Conservation (phyloP, 2,113 vertebrate species). For the Paramisgurnus dabryanus region DNA sequence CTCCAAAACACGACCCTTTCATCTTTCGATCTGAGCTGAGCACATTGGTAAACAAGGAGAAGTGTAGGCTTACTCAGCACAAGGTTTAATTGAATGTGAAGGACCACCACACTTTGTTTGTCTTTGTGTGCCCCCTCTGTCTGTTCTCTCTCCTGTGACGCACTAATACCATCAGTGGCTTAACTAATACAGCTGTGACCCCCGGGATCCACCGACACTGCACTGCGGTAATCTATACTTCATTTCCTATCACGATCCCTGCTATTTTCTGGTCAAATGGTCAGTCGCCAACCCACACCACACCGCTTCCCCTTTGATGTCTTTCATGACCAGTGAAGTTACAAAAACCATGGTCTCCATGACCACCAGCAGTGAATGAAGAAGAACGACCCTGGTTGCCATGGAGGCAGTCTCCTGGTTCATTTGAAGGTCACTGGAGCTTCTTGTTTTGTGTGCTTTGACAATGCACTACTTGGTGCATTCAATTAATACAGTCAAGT, state of each 20-base stretch:
- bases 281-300: constrained; percentile 63
- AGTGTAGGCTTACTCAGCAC: constrained; percentile 58
- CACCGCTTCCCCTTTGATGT: constrained; percentile 67
- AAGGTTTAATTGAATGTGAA: constrained; percentile 65
- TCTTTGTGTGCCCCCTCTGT: constrained; percentile 47
- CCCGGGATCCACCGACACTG: constrained; percentile 52
- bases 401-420: constrained; percentile 61
- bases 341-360: constrained; percentile 71
- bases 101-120: constrained; percentile 61
- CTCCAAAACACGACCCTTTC: too few relatives aligned
- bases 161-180: constrained; percentile 58
- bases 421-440: constrained; percentile 69
- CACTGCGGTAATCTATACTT: constrained; percentile 64
- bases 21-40: neutral
- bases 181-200: constrained; percentile 43
- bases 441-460: neutral
- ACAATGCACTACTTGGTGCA: constrained; percentile 19
- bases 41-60: constrained; percentile 25
- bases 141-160: constrained; percentile 48
- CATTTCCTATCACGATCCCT: constrained; percentile 65
- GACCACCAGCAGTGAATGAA: constrained; percentile 64
- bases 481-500: constrained; percentile 18
- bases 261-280: constrained; percentile 68
- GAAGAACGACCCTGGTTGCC: constrained; percentile 64
- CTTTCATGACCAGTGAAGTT: constrained; percentile 60